Base-by-base conservation (phyloP, 1,140 invertebrate genomes). In the Riptortus pedestris region DNA sequence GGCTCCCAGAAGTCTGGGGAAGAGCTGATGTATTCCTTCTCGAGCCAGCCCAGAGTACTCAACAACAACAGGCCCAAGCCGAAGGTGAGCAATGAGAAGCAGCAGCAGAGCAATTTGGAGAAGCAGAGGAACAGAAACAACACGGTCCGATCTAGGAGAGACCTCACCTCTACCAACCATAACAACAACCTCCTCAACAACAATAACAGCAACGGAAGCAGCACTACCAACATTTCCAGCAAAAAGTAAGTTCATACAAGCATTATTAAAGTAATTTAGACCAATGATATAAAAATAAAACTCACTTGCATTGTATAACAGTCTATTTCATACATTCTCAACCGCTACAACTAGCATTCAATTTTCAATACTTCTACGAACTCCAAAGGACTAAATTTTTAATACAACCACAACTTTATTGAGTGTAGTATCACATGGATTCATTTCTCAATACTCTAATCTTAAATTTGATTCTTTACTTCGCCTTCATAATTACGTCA, bases 21-120 rank as follows among this genome's bases (percentile, higher is more conserved):
- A n/a, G 73, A 73, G 45, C 73, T 80, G 9, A 73, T 83, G 52
- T 84, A 82, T 68, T 80, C 80, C 2, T 83, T 80, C 68, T 73
- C 79, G 0, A 83, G 81, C 71, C 78, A 78, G 64, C 82, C 82
- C 2, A 76, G 80, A 62, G 76, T 81, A 14, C 66, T 78, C 28
- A 70, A 74, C 57, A 68, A 68, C 59, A 67, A 65, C 16, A 61
- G 61, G 1, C 26, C 52, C 5, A 69, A 69, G 57, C 45, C 67
- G 7, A 65, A 65, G 52, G 47, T 59, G 48, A 68, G 48, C 57
- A 65, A 65, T 51, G 62, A 65, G 14, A 58, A 52, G 11, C 61
- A 52, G 20, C 38, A 58, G 24, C 26, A 65, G 22, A 24, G 22
- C 4, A 60, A 57, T 24, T 61, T 45, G 28, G 60, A 66, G 20